Conservation (phyloP, 2,113 vertebrate species). For the Syngnathus floridae region DNA sequence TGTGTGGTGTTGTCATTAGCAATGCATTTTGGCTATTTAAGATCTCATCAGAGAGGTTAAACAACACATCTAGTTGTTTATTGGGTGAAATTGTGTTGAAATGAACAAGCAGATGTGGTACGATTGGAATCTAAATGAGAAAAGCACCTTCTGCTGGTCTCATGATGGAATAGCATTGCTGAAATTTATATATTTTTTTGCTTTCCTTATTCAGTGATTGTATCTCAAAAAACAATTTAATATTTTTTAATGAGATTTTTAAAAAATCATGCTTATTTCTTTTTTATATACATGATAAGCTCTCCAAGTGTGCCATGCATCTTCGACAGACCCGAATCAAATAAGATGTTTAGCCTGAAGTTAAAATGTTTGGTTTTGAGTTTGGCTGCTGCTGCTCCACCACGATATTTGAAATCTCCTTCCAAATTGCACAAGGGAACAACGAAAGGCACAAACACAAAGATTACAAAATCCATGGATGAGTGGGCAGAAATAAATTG, state of each 20-base stretch:
- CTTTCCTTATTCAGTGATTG: background rate
- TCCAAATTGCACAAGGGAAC: conserved; percentile 6
- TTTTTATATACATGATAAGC: conserved; percentile 9
- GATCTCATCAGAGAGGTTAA: conserved; percentile 64
- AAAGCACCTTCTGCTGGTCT: conserved; percentile 65
- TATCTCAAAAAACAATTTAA: background rate
- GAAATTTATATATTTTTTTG: background rate
- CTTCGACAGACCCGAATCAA: conserved; percentile 34
- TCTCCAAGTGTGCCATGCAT: conserved; percentile 25
- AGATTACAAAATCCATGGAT: conserved; percentile 2
- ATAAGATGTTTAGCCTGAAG: conserved; percentile 26
- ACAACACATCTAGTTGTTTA: conserved; percentile 53
- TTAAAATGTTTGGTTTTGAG: conserved; percentile 30
- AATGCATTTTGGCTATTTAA: conserved; percentile 44
- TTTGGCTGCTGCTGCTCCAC: conserved; percentile 23
- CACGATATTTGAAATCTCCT: conserved; percentile 2
- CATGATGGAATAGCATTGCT: conserved; percentile 35
- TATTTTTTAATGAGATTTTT: no score
- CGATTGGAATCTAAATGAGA: conserved; percentile 49
- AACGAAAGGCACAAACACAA: conserved; percentile 17
- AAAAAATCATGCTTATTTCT: no score
- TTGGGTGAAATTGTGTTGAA: conserved; percentile 37
- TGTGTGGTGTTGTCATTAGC: conserved; percentile 61
- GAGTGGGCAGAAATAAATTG: background rate
- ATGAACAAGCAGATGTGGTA: conserved; percentile 20